Evolutionary conservation across 2,888 invertebrate genomes (phyloP), one percentile per base, ranked within the genome.

Genomic region (Lasioglossum malachurum): DNA sequence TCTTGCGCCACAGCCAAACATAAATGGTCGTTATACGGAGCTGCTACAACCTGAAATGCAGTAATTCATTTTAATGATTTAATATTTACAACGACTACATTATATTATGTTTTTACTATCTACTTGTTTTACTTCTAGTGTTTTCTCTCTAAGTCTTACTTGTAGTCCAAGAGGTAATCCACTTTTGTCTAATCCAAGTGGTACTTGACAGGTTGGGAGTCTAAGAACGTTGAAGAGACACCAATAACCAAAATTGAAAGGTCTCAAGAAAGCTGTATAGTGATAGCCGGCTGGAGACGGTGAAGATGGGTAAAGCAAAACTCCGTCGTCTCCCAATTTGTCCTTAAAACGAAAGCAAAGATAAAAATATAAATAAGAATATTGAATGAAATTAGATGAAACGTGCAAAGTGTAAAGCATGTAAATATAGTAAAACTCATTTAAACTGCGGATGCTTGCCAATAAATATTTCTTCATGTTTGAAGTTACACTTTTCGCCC

Each of bases 221-320:
- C 97, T 97, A 35, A 99, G 95, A 16, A 97, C 97, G 95, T 99
- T 99, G 95, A 98, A 98, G 79, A 99, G 96, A 35, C 97, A 97
- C 95, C 98, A 98, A 95, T 98, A 98, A 75, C 97, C 96, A 95
- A 98, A 98, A 96, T 99, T 98, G 95, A 96, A 97, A 0, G 98
- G 97, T 78, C 98, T 97, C 16, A 98, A 94, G 88, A 98, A 96
- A 35, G 97, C 96, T 80, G 98, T 97, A 95, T 97, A 97, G 96
- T 99, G 99, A 95, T 98, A 98, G 27, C 97, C 97, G 0, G 99
- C 98, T 4, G 97, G 96, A 84, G 96, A 96, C 0, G 99, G 98
- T 84, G 97, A 97, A 10, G 98, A 97, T 53, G 98, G 98, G 95
- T 97, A 98, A 80, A 99, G 94, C 8, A 99, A 95, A 7, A 99